Evolutionary conservation across 2,888 invertebrate genomes (phyloP).

Genomic region (Drosophila picticornis): DNA sequence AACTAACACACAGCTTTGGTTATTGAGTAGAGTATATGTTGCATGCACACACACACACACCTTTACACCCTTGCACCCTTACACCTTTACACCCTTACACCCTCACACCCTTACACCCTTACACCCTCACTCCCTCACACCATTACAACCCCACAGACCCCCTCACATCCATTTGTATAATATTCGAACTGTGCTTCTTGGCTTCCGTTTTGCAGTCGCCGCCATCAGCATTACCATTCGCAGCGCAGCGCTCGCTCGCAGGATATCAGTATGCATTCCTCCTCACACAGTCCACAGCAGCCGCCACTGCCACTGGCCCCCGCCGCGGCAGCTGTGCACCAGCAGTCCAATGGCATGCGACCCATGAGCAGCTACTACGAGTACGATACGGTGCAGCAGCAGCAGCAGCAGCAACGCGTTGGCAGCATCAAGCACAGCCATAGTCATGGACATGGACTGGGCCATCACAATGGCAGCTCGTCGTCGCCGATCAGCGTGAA

Average conservation of each 20-base stretch:
- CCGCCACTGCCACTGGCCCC: conserved; percentile 14
- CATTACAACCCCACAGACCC: background rate
- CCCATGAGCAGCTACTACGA: conserved; percentile 94
- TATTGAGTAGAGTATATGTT: background rate
- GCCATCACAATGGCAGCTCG: conserved; percentile 52
- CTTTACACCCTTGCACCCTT: background rate
- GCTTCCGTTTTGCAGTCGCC: conserved; percentile 86
- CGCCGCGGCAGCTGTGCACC: conserved; percentile 29
- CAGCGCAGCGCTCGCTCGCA: conserved; percentile 88
- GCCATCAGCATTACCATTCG: conserved; percentile 89
- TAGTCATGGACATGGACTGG: conserved; percentile 72
- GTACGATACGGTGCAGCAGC: conserved; percentile 92
- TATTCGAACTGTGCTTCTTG: conserved; percentile 29
- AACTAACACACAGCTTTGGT: background rate
- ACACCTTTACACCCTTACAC: too few relatives aligned
- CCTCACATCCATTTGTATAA: conserved; percentile 42
- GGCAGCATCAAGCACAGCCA: conserved; percentile 84
- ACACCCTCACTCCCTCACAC: background rate
- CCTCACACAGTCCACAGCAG: conserved; percentile 46
- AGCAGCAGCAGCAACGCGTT: conserved; percentile 88
- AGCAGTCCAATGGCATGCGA: conserved; percentile 83
- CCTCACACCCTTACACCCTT: background rate
- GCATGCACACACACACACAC: background rate
- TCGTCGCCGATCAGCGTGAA: conserved; percentile 78
- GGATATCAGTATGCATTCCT: conserved; percentile 84